phyloP scores from a whole-genome alignment of 2,113 vertebrate genomes.

The Pluvianellus socialis region DNA sequence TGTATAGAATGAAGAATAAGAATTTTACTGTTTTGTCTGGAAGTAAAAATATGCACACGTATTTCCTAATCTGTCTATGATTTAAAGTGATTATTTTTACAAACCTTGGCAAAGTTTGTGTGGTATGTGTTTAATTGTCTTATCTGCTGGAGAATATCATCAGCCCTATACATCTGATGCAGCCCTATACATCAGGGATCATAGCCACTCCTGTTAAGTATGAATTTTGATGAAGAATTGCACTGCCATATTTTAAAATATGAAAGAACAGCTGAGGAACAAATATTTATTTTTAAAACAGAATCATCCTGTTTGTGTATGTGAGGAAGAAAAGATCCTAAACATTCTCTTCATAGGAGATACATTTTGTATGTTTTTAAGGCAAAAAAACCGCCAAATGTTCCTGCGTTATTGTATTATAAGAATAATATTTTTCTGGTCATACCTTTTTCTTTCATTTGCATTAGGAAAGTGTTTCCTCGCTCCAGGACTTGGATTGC shows the following conservation, averaged over 20 bases:
- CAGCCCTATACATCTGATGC: neutral
- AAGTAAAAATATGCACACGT: neutral
- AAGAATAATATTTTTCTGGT: neutral
- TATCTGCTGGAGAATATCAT: neutral
- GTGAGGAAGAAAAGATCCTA: neutral
- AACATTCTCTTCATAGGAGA: neutral
- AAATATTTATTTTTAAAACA: constrained; percentile 23
- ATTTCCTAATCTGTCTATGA: neutral
- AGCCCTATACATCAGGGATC: neutral
- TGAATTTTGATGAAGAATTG: neutral
- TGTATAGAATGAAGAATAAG: neutral
- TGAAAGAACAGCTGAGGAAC: neutral
- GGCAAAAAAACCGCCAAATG: neutral
- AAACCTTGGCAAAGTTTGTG: neutral
- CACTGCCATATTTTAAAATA: neutral
- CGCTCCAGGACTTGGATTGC: neutral
- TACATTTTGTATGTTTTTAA: neutral
- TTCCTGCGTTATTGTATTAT: neutral
- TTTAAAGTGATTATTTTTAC: neutral
- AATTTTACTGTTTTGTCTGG: neutral
- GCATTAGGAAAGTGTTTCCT: constrained; percentile 18
- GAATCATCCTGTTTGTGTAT: neutral
- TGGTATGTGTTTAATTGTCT: neutral
- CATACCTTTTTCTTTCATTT: neutral
- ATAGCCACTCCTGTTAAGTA: neutral